Evolutionary conservation across 1,140 invertebrate species (phyloP), one percentile per base, ranked within the genome.

Genomic region (Trachymyrmex cornetzi): DNA sequence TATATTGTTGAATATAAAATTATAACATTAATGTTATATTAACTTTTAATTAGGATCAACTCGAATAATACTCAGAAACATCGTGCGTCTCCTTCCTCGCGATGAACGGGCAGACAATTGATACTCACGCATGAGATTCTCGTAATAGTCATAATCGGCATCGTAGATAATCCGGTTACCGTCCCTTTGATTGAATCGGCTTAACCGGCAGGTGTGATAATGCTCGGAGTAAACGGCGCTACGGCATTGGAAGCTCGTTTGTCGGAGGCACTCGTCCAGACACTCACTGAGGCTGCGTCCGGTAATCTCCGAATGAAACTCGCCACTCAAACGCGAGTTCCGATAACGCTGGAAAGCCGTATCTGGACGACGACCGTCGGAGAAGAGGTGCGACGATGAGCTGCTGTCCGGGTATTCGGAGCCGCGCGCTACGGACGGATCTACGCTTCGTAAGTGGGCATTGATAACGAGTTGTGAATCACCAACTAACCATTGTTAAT

Each of bases 61-160:
- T 7, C 30, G 53, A 12, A 59, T 3, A 3, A 57, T 5, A 34
- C 19, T 34, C 72, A 38, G 27, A 11, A 53, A 27, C 16, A 53
- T 44, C 38, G 38, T 11, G 27, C 27, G 19, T 66, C 19, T 34
- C 61, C 27, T 74, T n/a, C 53, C 11, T 48, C 22, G 48, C 11
- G 11, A 16, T 11, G 22, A 57, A 63, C 14, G 24, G n/a, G 44
- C 74, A 27, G 14, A 14, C 55, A 6, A 48, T 82, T 69, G 27
- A 74, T 30, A 97, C 97, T 97, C 96, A 98, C 98, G 97, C 97
- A 98, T 98, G 30, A 98, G 96, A 95, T 98, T 98, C 94, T 99
- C 98, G 92, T 98, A 99, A 93, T 98, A 98, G 95, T 98, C 98
- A 94, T 98, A 98, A 94, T 98, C 98, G 0, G 97, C 97, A 94